Percentiles rank a stretch among this genome's conserved stretches.
These are phyloP conservation scores for Colaptes auratus DNA, from an alignment of 2,113 vertebrate species.

Conservation along the genomic window DNA sequence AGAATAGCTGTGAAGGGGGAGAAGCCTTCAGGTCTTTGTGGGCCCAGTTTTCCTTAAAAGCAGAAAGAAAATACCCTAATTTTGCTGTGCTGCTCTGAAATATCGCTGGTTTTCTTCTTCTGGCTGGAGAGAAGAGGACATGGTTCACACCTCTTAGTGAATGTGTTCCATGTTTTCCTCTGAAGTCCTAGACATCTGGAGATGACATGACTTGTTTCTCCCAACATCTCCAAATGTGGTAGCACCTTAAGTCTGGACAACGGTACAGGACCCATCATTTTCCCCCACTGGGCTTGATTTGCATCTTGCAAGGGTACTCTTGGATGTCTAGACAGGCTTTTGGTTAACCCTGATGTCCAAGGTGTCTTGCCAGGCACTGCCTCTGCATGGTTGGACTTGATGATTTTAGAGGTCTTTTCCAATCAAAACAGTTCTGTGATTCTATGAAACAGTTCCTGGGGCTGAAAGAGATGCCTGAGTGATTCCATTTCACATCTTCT, in stretches of 20 bases:
- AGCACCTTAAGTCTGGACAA: neutral
- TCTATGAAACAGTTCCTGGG: neutral
- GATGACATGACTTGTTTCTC: neutral
- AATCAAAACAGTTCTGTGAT: too few species aligned
- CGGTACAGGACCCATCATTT: neutral
- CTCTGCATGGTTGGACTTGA: neutral
- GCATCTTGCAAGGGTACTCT: neutral
- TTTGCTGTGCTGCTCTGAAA: neutral
- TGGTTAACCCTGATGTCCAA: neutral
- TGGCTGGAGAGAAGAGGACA: neutral
- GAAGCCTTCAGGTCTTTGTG: neutral
- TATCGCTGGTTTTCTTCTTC: neutral
- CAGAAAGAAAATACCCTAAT: fast-evolving
- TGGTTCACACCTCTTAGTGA: neutral
- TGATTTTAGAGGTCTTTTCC: too few species aligned
- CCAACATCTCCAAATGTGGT: fast-evolving
- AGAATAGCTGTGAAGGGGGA: neutral
- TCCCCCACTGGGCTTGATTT: neutral
- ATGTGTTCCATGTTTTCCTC: neutral
- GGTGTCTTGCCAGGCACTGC: neutral
- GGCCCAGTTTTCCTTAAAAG: neutral
- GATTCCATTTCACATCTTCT: neutral
- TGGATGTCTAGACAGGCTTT: neutral
- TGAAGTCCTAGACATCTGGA: neutral
- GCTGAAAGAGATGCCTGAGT: neutral